Base-by-base conservation (phyloP, 2,888 invertebrate genomes). In the Desoria tigrina region DNA sequence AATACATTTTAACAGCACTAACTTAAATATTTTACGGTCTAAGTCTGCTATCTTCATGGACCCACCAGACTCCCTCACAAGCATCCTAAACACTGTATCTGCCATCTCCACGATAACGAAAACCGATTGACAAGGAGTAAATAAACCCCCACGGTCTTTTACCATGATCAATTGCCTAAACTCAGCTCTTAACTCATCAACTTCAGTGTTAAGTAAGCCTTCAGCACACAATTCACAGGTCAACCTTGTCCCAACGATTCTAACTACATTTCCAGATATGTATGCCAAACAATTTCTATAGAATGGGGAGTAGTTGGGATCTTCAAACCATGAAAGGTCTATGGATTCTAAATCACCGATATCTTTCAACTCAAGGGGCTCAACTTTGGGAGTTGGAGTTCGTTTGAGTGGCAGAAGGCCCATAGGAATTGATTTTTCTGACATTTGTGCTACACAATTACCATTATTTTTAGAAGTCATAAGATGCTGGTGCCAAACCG, bases 241-340 rank as follows among this genome's bases (percentile, higher is more conserved):
- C 6, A n/a, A 9, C n/a, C 49, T 6, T 9, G 49, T 49, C n/a
- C 49, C 49, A n/a, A 49, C 49, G 49, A 49, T 23, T n/a, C 49
- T 6, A n/a, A 49, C n/a, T 6, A 49, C 49, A n/a, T 49, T 49
- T n/a, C 49, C 49, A 23, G 18, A 18, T 6, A 49, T 49, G n/a
- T 49, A 49, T 9, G 49, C 49, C 7, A 49, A 18, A 9, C 9
- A 49, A 49, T 49, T 49, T n/a, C 21, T 49, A 6, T 7, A 7
- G 21, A 49, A 49, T n/a, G n/a, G 18, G 18, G 49, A 49, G n/a
- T 49, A 49, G n/a, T n/a, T n/a, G n/a, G n/a, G n/a, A 49, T 49
- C 49, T 23, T 18, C n/a, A 6, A n/a, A n/a, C 6, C 18, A n/a
- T 18, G 7, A 18, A 6, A 49, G n/a, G 49, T 49, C 49, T 18